These are phyloP conservation scores for Dilophus febrilis DNA, from an alignment of 2,888 invertebrate species.

Conservation along the genomic window DNA sequence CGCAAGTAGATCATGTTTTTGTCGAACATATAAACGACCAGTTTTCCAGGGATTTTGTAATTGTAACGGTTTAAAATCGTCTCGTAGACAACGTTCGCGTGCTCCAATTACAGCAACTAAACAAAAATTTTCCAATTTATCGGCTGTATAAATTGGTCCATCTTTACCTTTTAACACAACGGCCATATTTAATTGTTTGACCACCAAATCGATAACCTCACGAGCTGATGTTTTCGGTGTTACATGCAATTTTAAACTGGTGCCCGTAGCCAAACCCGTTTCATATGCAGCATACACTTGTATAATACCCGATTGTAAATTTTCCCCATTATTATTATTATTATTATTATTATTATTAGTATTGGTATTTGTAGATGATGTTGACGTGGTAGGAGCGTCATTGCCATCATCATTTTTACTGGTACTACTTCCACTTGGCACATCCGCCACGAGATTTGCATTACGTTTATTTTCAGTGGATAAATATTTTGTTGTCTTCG, in stretches of 20 bases:
- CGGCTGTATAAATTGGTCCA: slow-evolving; percentile 70
- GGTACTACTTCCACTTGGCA: too few species aligned
- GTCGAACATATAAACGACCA: slow-evolving; percentile 80
- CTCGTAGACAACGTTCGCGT: slow-evolving; percentile 78
- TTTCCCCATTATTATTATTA: slow-evolving; percentile 1
- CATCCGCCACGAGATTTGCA: too few species aligned
- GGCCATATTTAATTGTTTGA: slow-evolving; percentile 90
- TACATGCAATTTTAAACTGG: slow-evolving; percentile 84
- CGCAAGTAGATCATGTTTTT: slow-evolving; percentile 76
- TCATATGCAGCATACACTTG: slow-evolving; percentile 94
- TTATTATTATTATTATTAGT: neutral
- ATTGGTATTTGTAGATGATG: neutral
- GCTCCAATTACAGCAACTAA: slow-evolving; percentile 92
- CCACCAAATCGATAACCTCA: slow-evolving; percentile 89
- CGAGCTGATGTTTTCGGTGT: slow-evolving; percentile 83
- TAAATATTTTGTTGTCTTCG: too few species aligned
- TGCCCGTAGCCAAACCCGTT: slow-evolving; percentile 82
- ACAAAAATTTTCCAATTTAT: slow-evolving; percentile 76
- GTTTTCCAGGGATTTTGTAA: slow-evolving; percentile 93
- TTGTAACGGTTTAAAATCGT: slow-evolving; percentile 85
- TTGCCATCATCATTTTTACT: slow-evolving; percentile 10
- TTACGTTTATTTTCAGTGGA: too few species aligned
- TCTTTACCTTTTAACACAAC: slow-evolving; percentile 70
- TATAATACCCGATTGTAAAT: slow-evolving; percentile 26
- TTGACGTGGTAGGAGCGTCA: slow-evolving; percentile 13